These are phyloP conservation scores for Amphiduros pacificus DNA, from an alignment of 2,888 invertebrate genomes.

Conservation along the genomic window DNA sequence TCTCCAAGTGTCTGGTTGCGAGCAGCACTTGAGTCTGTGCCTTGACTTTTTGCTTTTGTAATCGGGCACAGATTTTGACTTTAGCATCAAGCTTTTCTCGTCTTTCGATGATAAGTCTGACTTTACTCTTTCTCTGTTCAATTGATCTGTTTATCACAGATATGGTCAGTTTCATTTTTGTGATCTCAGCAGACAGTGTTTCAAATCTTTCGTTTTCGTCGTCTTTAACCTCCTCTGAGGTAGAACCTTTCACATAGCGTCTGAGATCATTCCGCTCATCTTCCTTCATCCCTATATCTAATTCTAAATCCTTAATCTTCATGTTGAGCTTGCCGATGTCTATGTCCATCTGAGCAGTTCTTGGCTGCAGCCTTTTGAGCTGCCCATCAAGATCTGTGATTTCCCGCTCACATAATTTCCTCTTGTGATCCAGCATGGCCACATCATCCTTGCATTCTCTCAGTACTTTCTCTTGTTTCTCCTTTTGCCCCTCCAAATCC, in stretches of 20 bases:
- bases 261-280: constrained; percentile 1
- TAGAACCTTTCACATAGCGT: neutral
- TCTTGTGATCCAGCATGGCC: neutral
- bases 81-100: neutral
- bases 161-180: neutral
- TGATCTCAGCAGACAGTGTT: neutral
- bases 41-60: no score
- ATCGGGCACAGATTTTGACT: no score
- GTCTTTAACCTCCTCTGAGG: neutral
- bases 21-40: constrained; percentile 4
- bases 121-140: neutral
- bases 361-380: neutral
- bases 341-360: neutral
- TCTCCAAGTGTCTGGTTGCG: constrained; percentile 2
- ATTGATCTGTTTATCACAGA: constrained; percentile 4
- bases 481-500: neutral
- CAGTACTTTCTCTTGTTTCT: neutral
- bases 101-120: neutral
- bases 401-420: neutral
- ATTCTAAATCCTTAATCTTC: neutral
- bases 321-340: neutral
- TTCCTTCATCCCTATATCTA: neutral
- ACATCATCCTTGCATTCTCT: neutral
- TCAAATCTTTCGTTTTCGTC: neutral
- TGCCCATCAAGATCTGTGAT: neutral